Evolutionary conservation across 2,888 invertebrate species (phyloP).

Genomic region (Pollenia amentaria): DNA sequence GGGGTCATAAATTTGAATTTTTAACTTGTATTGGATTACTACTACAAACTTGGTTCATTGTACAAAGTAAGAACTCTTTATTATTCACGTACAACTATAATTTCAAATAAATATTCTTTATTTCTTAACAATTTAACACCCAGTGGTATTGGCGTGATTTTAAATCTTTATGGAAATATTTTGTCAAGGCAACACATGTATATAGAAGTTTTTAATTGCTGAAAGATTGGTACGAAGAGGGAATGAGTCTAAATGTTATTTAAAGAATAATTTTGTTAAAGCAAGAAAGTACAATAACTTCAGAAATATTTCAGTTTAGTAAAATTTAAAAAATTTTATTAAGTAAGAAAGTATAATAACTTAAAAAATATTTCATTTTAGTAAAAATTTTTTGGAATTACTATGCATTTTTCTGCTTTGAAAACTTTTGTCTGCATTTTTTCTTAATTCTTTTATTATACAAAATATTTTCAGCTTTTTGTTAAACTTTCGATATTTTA

Average conservation of each 20-base stretch:
- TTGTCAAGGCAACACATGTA: slow-evolving; percentile 8
- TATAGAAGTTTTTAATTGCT: neutral
- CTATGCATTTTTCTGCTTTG: slow-evolving; percentile 14
- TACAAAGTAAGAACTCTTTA: slow-evolving; percentile 6
- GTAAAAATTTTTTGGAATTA: neutral
- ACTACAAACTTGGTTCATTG: slow-evolving; percentile 14
- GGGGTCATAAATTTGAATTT: slow-evolving; percentile 49
- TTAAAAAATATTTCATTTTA: neutral
- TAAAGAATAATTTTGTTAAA: too few relatives aligned
- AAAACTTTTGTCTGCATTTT: slow-evolving; percentile 19
- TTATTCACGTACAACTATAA: slow-evolving; percentile 50
- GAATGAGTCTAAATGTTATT: too few relatives aligned
- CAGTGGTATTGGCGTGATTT: slow-evolving; percentile 1
- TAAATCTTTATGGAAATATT: slow-evolving; percentile 3
- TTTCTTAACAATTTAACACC: slow-evolving; percentile 43
- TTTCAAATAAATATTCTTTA: slow-evolving; percentile 36
- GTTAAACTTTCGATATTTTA: slow-evolving; percentile 55
- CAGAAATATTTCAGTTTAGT: too few relatives aligned
- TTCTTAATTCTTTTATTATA: neutral
- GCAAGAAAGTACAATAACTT: too few relatives aligned
- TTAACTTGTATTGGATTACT: slow-evolving; percentile 45
- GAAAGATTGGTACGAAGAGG: too few relatives aligned
- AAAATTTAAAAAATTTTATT: too few relatives aligned
- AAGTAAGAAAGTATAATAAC: too few relatives aligned
- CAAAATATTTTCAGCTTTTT: slow-evolving; percentile 24